These are phyloP conservation scores for Marmota flaviventris DNA, from an alignment of 2,113 vertebrate species.

Conservation along the genomic window DNA sequence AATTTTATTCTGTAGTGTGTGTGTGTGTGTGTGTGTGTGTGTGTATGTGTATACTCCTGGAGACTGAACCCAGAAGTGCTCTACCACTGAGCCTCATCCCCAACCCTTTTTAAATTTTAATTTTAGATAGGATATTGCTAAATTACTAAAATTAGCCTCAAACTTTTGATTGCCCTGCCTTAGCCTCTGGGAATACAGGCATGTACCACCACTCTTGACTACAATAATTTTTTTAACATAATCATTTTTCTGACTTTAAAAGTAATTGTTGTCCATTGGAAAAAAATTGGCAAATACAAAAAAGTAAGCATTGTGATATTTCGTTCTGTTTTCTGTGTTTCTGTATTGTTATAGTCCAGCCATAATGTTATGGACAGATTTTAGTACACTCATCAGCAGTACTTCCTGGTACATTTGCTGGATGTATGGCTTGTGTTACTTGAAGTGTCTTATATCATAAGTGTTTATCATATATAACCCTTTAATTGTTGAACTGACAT, in stretches of 20 bases:
- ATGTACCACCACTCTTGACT: too few species aligned
- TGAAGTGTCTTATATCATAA: neutral
- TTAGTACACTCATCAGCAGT: neutral
- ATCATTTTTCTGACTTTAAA: slow-evolving; percentile 39
- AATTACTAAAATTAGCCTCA: too few species aligned
- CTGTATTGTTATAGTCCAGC: neutral
- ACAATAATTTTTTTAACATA: neutral
- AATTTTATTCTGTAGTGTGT: slow-evolving; percentile 13
- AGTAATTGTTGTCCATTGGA: neutral
- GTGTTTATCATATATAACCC: neutral
- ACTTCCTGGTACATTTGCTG: slow-evolving; percentile 28
- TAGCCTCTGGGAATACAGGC: too few species aligned
- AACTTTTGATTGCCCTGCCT: too few species aligned
- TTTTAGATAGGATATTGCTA: too few species aligned
- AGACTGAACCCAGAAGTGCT: too few species aligned
- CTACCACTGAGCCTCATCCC: too few species aligned
- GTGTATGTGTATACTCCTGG: too few species aligned
- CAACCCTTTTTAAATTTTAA: too few species aligned
- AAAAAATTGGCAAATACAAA: neutral
- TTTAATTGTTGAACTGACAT: slow-evolving; percentile 40
- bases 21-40: too few species aligned
- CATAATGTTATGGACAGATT: neutral
- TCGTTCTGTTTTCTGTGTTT: neutral
- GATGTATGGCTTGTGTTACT: neutral
- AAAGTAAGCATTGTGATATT: slow-evolving; percentile 50